A percentile compares a stretch with the other conserved stretches of the same genome.
Conservation (phyloP, 1,140 invertebrate species). For the Trialeurodes vaporariorum region DNA sequence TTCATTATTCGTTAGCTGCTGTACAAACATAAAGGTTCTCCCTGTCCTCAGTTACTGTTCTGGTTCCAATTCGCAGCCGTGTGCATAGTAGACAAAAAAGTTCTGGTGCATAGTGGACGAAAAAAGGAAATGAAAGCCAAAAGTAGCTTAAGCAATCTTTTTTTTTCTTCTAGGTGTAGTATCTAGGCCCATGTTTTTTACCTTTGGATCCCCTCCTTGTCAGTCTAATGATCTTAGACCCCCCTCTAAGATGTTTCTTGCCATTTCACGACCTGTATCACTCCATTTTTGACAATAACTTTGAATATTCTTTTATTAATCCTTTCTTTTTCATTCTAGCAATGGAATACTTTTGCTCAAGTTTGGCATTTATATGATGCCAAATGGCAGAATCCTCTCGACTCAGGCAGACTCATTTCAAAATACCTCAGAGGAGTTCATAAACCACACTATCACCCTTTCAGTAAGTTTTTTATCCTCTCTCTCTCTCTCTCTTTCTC, state of each 20-base stretch:
- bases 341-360: slow-evolving; percentile 89
- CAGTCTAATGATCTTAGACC: not conserved
- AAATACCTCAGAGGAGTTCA: slow-evolving; percentile 71
- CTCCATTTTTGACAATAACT: not conserved
- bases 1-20: too few relatives aligned
- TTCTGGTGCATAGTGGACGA: too few relatives aligned
- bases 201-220: too few relatives aligned
- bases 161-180: not conserved
- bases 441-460: slow-evolving; percentile 87
- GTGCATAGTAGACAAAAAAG: too few relatives aligned
- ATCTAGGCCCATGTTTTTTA: too few relatives aligned
- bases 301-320: not conserved
- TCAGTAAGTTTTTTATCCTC: slow-evolving; percentile 47
- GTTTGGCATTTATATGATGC: slow-evolving; percentile 93
- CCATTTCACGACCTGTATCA: too few relatives aligned
- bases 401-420: slow-evolving; percentile 59
- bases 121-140: too few relatives aligned
- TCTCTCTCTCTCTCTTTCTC: slow-evolving; percentile 2
- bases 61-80: too few relatives aligned
- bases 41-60: too few relatives aligned
- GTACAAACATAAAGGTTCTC: too few relatives aligned
- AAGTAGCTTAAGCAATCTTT: too few relatives aligned
- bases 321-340: slow-evolving; percentile 46
- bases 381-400: slow-evolving; percentile 87
- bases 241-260: too few relatives aligned